phyloP scores from a whole-genome alignment of 2,113 vertebrate genomes.

The Dipodomys spectabilis region DNA sequence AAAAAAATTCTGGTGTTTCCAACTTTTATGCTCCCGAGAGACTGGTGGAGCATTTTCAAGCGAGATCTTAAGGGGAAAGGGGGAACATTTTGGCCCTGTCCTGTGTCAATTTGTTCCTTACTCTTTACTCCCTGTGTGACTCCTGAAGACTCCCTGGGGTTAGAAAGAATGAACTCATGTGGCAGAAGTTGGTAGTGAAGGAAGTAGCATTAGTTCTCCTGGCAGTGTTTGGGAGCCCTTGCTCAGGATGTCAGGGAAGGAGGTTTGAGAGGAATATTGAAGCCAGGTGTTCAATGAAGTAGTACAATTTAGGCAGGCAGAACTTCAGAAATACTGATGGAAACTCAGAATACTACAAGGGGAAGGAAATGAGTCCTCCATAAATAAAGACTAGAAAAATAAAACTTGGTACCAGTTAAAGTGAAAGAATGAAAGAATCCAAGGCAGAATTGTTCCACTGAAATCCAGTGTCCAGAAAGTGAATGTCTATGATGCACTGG shows the following conservation, averaged over 20 bases:
- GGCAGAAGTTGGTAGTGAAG: not conserved
- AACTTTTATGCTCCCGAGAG: slow-evolving; percentile 53
- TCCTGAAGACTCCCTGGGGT: not conserved
- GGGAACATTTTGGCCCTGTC: not conserved
- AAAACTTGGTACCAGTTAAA: not conserved
- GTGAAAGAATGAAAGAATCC: not conserved
- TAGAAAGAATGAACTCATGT: not conserved
- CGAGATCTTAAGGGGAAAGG: slow-evolving; percentile 33
- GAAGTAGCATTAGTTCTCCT: slow-evolving; percentile 20
- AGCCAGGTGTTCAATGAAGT: slow-evolving; percentile 3
- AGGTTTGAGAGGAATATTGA: not conserved
- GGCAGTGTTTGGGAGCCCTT: not conserved
- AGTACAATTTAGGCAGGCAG: not conserved
- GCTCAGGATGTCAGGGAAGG: not conserved
- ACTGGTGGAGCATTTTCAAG: slow-evolving; percentile 48
- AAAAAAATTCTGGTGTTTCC: not conserved
- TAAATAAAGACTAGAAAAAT: slow-evolving; percentile 47
- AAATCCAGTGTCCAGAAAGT: slow-evolving; percentile 14
- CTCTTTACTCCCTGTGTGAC: not conserved
- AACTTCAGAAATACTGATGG: not conserved
- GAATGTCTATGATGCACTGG: not conserved
- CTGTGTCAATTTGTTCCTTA: not conserved
- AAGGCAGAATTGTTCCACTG: not conserved
- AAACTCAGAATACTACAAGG: not conserved
- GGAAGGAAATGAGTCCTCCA: not conserved